phyloP scores from a whole-genome alignment of 2,113 vertebrate genomes.

The Romanogobio albipinnatus region DNA sequence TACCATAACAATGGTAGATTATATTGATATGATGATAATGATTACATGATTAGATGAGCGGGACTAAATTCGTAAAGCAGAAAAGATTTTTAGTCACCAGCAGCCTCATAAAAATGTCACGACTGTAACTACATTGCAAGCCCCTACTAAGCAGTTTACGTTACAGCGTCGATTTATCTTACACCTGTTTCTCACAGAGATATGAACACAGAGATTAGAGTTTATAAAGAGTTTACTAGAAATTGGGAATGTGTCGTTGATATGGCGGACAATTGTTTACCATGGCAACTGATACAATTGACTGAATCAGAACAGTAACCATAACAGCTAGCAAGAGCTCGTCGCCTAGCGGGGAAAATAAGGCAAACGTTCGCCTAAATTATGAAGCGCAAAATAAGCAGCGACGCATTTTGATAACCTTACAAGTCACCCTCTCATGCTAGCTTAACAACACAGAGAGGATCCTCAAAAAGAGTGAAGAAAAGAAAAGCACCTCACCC shows the following conservation, averaged over 20 bases:
- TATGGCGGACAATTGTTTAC: background rate
- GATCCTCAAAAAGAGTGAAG: background rate
- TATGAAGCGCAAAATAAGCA: background rate
- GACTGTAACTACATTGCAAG: background rate
- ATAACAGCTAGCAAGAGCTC: background rate
- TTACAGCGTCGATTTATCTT: slow-evolving; percentile 1
- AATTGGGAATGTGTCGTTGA: background rate
- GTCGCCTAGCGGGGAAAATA: background rate
- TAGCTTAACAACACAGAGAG: background rate
- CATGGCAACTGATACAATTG: background rate
- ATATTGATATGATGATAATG: slow-evolving; percentile 7
- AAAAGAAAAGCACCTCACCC: slow-evolving; percentile 66
- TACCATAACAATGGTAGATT: background rate
- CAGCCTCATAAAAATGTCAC: slow-evolving; percentile 18
- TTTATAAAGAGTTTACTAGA: background rate
- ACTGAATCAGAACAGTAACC: background rate
- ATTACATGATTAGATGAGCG: background rate
- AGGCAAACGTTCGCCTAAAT: background rate
- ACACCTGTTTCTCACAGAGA: background rate
- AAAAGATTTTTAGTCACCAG: slow-evolving; percentile 1
- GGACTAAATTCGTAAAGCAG: background rate
- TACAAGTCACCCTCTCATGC: slow-evolving; percentile 10
- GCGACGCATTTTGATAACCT: background rate
- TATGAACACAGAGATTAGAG: background rate
- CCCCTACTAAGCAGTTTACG: background rate